phyloP scores from a whole-genome alignment of 1,140 invertebrate genomes.

The Drosophila punjabiensis region DNA sequence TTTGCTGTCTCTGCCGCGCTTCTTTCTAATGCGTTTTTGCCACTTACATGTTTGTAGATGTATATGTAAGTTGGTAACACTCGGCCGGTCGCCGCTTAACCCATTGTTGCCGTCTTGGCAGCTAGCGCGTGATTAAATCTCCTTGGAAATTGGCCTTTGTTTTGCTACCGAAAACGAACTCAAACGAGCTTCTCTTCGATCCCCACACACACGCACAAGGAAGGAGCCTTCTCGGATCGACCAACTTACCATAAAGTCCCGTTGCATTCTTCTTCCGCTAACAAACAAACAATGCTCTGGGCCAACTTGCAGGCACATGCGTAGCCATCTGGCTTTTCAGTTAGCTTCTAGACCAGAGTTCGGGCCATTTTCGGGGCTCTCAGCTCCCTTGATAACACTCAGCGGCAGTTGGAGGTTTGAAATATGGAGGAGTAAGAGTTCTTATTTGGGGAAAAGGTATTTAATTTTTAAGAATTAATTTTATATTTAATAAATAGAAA shows the following conservation, averaged over 20 bases:
- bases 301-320: constrained; percentile 57
- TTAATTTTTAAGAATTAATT: too few species aligned
- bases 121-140: constrained; percentile 80
- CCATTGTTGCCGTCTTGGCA: constrained; percentile 66
- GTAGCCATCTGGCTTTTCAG: constrained; percentile 50
- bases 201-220: constrained; percentile 40
- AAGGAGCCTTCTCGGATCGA: constrained; percentile 39
- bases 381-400: constrained; percentile 45
- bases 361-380: constrained; percentile 16
- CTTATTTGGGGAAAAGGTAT: accelerated
- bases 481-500: not conserved
- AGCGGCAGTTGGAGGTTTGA: not conserved
- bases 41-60: constrained; percentile 49
- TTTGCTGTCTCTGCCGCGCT: constrained; percentile 1
- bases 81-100: constrained; percentile 22
- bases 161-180: constrained; percentile 69
- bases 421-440: not conserved
- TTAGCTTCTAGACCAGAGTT: not conserved
- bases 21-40: constrained; percentile 80
- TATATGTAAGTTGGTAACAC: constrained; percentile 13
- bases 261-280: constrained; percentile 78
- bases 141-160: constrained; percentile 82
- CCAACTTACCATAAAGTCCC: constrained; percentile 83
- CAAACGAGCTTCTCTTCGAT: constrained; percentile 36
- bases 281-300: constrained; percentile 65